Evolutionary conservation across 2,888 invertebrate genomes (phyloP).

Genomic region (Orthonevra nobilis): DNA sequence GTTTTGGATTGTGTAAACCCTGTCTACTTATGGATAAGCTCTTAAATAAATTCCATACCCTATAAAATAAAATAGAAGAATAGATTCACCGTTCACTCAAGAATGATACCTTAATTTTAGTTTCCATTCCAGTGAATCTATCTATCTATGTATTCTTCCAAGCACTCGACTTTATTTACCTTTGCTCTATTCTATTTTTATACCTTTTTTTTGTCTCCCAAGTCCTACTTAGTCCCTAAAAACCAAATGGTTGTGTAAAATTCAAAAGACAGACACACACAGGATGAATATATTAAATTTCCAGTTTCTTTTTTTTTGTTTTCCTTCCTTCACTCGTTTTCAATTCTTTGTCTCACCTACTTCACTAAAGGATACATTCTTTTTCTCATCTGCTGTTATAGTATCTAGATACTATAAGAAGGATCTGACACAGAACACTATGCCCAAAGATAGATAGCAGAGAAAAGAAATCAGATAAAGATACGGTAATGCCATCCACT

Average conservation of each 20-base stretch:
- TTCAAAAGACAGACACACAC: constrained; percentile 59
- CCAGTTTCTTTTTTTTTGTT: constrained; percentile 26
- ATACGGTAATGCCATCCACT: constrained; percentile 68
- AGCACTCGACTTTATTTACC: constrained; percentile 66
- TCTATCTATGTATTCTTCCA: constrained; percentile 35
- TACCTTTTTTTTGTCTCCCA: too few species aligned
- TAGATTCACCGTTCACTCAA: too few species aligned
- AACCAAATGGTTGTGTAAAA: constrained; percentile 66
- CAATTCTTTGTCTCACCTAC: constrained; percentile 43
- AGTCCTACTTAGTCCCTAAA: constrained; percentile 41
- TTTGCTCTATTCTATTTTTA: constrained; percentile 38
- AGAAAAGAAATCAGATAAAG: constrained; percentile 59
- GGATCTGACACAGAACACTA: too few species aligned
- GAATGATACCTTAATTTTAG: constrained; percentile 63
- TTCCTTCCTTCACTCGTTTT: constrained; percentile 4
- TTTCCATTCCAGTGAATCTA: constrained; percentile 58
- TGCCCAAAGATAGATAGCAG: constrained; percentile 40
- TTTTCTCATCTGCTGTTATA: constrained; percentile 4
- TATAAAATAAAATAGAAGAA: too few species aligned
- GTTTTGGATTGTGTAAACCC: too few species aligned
- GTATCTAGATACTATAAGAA: too few species aligned
- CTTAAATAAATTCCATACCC: too few species aligned
- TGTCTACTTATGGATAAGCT: too few species aligned
- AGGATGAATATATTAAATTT: constrained; percentile 70
- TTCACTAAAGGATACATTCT: constrained; percentile 63